A percentile compares a stretch with the other conserved stretches of the same genome.
Conservation (phyloP, 2,113 vertebrate genomes). For the Hystrix brachyura region DNA sequence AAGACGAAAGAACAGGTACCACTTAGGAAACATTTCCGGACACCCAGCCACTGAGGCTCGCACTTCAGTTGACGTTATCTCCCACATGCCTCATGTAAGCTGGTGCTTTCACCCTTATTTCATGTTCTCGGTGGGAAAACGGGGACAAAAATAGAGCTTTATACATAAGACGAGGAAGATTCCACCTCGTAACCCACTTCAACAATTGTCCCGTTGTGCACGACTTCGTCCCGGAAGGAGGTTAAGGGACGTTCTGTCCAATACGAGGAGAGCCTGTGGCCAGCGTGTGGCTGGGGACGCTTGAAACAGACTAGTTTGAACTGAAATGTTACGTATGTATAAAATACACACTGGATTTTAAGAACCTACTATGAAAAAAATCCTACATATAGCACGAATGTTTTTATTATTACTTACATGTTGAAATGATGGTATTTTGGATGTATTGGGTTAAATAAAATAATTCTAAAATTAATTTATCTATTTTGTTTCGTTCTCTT, state of each 20-base stretch:
- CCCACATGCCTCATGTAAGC: neutral
- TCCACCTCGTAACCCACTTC: neutral
- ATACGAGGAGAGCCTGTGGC: neutral
- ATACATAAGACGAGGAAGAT: neutral
- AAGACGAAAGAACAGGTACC: neutral
- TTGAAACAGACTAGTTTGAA: neutral
- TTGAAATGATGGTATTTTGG: constrained; percentile 17
- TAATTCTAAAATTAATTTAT: neutral
- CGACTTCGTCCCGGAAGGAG: rapidly evolving
- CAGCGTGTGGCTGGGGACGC: neutral
- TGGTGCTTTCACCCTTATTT: neutral
- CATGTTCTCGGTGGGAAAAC: neutral
- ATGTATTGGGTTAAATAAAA: neutral
- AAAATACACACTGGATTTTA: neutral
- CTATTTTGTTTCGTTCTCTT: neutral
- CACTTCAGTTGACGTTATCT: neutral
- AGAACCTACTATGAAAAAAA: neutral
- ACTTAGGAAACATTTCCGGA: neutral
- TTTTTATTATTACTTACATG: neutral
- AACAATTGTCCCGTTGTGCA: neutral
- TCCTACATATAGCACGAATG: neutral
- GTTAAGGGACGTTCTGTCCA: neutral
- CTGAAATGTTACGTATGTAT: neutral
- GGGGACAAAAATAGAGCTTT: neutral
- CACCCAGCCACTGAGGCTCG: neutral